Conservation (phyloP, 1,140 invertebrate genomes). For the Diachasmimorpha longicaudata region DNA sequence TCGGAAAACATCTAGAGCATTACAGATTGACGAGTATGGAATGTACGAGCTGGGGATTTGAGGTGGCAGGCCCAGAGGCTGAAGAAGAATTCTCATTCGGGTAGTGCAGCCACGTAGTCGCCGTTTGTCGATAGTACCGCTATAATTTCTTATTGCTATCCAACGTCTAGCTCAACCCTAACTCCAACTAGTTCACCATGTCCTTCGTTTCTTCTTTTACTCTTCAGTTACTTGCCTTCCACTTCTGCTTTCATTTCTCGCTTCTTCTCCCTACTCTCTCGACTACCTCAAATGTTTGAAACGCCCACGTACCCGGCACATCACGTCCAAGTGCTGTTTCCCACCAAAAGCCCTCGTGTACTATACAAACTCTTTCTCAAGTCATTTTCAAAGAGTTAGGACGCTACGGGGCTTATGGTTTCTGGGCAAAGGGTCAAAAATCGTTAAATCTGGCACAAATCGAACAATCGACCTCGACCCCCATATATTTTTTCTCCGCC, state of each 20-base stretch:
- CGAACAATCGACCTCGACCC: conserved; percentile 21
- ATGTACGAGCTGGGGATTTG: conserved; percentile 13
- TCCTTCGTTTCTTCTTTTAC: conserved; percentile 24
- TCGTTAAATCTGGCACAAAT: conserved; percentile 34
- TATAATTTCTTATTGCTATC: conserved; percentile 65
- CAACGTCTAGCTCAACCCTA: conserved; percentile 47
- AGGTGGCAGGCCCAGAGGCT: conserved; percentile 24
- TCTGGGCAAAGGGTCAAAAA: conserved; percentile 4
- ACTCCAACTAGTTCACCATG: conserved; percentile 32
- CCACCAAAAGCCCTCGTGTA: conserved; percentile 14
- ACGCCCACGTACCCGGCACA: conserved; percentile 13
- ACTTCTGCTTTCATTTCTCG: conserved; percentile 11
- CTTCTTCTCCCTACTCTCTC: conserved; percentile 36
- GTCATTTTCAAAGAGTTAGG: conserved; percentile 9
- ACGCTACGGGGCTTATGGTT: background rate
- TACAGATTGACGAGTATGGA: conserved; percentile 23
- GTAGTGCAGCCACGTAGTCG: conserved; percentile 61
- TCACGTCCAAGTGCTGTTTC: conserved; percentile 25
- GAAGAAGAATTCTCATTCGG: conserved; percentile 42
- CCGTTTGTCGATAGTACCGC: conserved; percentile 63
- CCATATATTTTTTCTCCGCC: background rate
- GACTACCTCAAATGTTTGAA: conserved; percentile 10
- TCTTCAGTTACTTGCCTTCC: background rate
- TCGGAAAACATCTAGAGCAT: background rate
- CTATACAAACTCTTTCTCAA: background rate